These are phyloP conservation scores for Phrixothrix hirtus DNA, from an alignment of 2,888 invertebrate species.

Conservation along the genomic window DNA sequence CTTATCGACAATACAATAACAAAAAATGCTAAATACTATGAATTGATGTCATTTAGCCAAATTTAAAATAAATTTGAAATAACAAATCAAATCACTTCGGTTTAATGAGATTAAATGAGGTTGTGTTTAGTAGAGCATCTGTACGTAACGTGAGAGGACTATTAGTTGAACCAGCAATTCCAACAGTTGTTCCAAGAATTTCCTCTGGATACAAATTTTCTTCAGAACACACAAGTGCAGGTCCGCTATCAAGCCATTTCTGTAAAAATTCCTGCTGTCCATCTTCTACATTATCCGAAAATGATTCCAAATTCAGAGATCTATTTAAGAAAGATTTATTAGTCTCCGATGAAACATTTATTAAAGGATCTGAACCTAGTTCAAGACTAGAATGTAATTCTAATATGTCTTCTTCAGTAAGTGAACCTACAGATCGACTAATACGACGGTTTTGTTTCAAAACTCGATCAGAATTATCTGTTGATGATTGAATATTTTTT, in stretches of 20 bases:
- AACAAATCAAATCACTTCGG: constrained; percentile 42
- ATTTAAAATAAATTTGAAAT: too few species aligned
- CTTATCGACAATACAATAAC: too few species aligned
- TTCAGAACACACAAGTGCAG: constrained; percentile 44
- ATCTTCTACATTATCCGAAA: too few species aligned
- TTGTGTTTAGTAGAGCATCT: constrained; percentile 51
- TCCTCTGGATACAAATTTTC: constrained; percentile 45
- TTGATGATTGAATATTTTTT: too few species aligned
- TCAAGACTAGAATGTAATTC: constrained; percentile 36
- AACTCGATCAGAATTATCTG: constrained; percentile 2
- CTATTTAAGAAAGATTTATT: constrained; percentile 12
- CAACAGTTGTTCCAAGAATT: constrained; percentile 35
- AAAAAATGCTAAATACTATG: too few species aligned
- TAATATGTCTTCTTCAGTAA: constrained; percentile 38
- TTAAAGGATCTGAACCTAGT: constrained; percentile 45
- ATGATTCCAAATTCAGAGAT: constrained; percentile 16
- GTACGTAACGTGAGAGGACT: constrained; percentile 47
- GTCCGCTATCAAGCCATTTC: constrained; percentile 46
- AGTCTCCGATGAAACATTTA: constrained; percentile 33
- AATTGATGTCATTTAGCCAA: too few species aligned
- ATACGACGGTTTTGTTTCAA: constrained; percentile 37
- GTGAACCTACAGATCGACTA: constrained; percentile 47
- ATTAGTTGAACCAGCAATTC: constrained; percentile 25
- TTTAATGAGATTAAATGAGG: constrained; percentile 54
- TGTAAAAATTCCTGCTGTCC: constrained; percentile 44